These are phyloP conservation scores for Mya arenaria DNA, from an alignment of 1,140 invertebrate genomes.

Conservation along the genomic window DNA sequence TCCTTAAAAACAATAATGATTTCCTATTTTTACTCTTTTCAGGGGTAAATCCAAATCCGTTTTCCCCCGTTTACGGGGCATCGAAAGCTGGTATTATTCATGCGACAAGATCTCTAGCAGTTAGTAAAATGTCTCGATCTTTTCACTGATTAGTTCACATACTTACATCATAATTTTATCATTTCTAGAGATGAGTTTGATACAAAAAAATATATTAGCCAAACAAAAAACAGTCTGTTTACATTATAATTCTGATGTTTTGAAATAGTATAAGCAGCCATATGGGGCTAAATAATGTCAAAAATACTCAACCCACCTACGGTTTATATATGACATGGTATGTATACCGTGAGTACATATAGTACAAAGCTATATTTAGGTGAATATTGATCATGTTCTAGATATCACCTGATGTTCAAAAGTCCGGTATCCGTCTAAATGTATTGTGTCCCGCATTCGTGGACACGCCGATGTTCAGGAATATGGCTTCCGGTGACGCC, in stretches of 20 bases:
- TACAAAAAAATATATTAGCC: no score
- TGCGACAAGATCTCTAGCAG: slow-evolving; percentile 84
- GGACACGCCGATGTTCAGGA: slow-evolving; percentile 55
- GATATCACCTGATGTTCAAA: slow-evolving; percentile 24
- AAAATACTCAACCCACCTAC: no score
- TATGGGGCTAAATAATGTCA: no score
- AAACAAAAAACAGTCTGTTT: no score
- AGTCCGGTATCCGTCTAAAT: slow-evolving; percentile 38
- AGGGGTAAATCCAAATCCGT: slow-evolving; percentile 85
- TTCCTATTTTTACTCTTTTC: slow-evolving; percentile 82
- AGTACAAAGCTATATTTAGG: neutral
- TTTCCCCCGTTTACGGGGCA: slow-evolving; percentile 88
- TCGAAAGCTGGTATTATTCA: slow-evolving; percentile 89
- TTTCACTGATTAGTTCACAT: no score
- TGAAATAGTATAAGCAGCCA: no score
- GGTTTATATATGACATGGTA: no score
- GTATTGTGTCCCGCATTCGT: slow-evolving; percentile 63
- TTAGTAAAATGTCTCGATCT: no score
- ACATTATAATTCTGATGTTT: no score
- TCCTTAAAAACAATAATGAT: no score
- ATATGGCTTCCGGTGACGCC: slow-evolving; percentile 17
- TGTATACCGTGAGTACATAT: neutral
- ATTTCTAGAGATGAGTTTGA: no score
- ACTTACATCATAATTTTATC: no score
- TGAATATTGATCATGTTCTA: neutral